A percentile compares a stretch with the other conserved stretches of the same genome.
Conservation (phyloP, 2,888 invertebrate species). For the Coecobrya sp. region DNA sequence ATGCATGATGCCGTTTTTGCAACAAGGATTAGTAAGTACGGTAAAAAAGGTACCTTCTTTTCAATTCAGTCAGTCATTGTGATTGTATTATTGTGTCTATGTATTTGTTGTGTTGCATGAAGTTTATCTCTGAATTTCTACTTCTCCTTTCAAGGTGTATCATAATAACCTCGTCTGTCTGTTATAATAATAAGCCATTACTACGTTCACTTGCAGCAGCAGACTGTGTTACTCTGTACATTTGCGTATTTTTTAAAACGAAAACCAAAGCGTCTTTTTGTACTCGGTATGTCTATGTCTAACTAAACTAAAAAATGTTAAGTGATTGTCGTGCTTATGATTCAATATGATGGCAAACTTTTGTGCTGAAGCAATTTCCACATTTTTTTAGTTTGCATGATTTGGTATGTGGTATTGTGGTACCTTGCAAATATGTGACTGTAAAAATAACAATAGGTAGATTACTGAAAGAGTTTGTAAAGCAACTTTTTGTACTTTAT, state of each 20-base stretch:
- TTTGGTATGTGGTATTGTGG: background rate
- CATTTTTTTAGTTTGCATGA: background rate
- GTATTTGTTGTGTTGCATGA: background rate
- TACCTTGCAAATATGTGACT: background rate
- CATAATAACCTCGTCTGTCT: background rate
- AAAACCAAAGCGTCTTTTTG: background rate
- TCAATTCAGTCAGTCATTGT: no score
- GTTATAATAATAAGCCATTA: background rate
- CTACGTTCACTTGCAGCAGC: background rate
- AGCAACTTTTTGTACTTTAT: no score
- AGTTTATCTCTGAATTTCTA: background rate
- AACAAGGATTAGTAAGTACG: background rate
- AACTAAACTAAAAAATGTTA: background rate
- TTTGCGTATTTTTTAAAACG: background rate
- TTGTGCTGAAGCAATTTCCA: background rate
- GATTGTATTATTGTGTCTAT: no score
- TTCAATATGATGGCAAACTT: background rate
- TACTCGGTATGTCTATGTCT: background rate
- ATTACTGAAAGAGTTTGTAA: no score
- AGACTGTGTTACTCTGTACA: background rate
- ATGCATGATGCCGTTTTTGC: slow-evolving; percentile 9
- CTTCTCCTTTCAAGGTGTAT: background rate
- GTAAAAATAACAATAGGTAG: background rate
- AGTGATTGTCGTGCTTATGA: background rate
- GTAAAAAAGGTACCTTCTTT: background rate